Conservation (phyloP, 1,140 invertebrate species). For the Pygmarrhopalites habei region DNA sequence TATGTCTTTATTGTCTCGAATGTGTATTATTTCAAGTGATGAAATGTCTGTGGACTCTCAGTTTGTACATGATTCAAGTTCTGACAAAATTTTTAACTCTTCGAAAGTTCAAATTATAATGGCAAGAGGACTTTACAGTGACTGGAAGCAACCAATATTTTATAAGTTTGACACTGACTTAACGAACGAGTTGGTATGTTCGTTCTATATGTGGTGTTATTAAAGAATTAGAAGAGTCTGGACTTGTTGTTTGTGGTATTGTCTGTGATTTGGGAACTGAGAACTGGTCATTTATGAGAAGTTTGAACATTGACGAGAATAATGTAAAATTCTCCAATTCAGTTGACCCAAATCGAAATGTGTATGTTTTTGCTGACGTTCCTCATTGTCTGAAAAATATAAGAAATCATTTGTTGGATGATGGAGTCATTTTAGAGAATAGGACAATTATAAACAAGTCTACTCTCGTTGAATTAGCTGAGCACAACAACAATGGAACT, state of each 20-base stretch:
- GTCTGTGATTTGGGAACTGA: constrained; percentile 18
- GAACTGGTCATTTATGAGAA: constrained; percentile 12
- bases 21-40: constrained; percentile 29
- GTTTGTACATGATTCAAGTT: constrained; percentile 11
- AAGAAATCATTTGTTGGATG: constrained; percentile 35
- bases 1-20: neutral
- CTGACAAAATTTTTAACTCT: constrained; percentile 22
- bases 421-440: constrained; percentile 22
- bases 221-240: constrained; percentile 6
- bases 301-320: constrained; percentile 2
- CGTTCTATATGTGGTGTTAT: constrained; percentile 21
- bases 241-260: constrained; percentile 7
- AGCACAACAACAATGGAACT: neutral
- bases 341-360: constrained; percentile 4
- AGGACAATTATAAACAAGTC: constrained; percentile 12
- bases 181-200: constrained; percentile 3
- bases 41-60: constrained; percentile 27
- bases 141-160: constrained; percentile 31
- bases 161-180: constrained; percentile 30
- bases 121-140: constrained; percentile 12
- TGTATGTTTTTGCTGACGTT: constrained; percentile 33
- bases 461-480: constrained; percentile 13
- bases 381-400: constrained; percentile 36
- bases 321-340: constrained; percentile 14
- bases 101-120: constrained; percentile 32